Base-by-base conservation (phyloP, 2,888 invertebrate species). In the Reticulitermes lucifugus region DNA sequence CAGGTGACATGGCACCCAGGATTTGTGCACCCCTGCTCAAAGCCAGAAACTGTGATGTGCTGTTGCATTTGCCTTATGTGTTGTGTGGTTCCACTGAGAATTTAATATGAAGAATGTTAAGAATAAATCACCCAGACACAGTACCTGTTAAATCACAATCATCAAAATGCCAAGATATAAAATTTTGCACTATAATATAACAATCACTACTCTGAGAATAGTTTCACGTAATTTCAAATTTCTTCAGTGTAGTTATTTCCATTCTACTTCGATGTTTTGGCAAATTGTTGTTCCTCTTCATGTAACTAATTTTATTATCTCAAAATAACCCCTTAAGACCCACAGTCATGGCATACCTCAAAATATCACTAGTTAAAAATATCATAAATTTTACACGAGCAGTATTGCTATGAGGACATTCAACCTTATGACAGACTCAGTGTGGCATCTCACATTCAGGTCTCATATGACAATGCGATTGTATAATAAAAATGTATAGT, bases 331-430 rank as follows among this genome's bases (percentile, higher is more conserved):
- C 60, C 60, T n/a, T 22, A 21, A 21, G 22, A 21, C 60, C 60
- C 22, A 60, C 21, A 60, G 60, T 43, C 43, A 59, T 41, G 35
- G 7, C 60, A 41, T 65, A n/a, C n/a, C 55, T 81, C 41, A 22
- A 41, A 41, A 59, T 81, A 77, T 51, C 51, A 51, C 77, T 77
- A 77, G 77, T 22, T 81, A 65, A 41, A 65, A 81, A 65, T 65
- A 81, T 12, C 6, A 46, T 46, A 46, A 81, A 81, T 65, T 60
- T 12, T 46, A 46, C 12, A 46, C 65, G 35, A 29, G 60, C 60
- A 81, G 65, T 81, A 81, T 81, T 81, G 81, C 81, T 81, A 81
- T 81, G 35, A 81, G 81, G 65, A 65, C 65, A 81, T 41, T n/a
- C 81, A 81, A 55, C 59, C 9, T 46, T 46, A 46, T 46, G 46